Evolutionary conservation across 2,113 vertebrate genomes (phyloP).

Genomic region (Eonycteris spelaea): DNA sequence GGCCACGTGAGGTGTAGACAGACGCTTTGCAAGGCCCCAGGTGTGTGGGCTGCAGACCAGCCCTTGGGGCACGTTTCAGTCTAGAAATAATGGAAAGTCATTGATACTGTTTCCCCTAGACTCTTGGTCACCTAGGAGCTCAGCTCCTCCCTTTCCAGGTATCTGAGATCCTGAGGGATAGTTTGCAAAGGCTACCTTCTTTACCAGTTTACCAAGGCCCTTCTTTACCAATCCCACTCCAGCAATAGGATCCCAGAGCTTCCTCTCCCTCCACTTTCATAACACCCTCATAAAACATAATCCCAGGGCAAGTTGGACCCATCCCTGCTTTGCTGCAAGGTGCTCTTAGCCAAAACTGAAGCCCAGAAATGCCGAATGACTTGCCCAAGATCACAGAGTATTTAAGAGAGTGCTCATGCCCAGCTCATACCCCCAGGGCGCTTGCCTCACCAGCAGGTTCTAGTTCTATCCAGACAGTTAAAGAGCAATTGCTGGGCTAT

Average conservation of each 20-base stretch:
- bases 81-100: background rate
- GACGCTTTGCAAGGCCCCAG: fast-evolving
- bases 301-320: background rate
- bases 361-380: background rate
- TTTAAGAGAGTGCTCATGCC: background rate
- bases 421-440: background rate
- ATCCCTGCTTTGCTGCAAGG: background rate
- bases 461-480: background rate
- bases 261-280: background rate
- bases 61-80: background rate
- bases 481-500: background rate
- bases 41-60: background rate
- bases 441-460: background rate
- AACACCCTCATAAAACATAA: background rate
- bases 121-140: background rate
- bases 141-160: background rate
- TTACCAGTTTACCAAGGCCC: too few relatives aligned
- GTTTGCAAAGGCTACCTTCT: background rate
- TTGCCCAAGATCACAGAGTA: background rate
- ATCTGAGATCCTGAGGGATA: background rate
- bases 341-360: background rate
- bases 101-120: background rate
- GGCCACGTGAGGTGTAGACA: background rate
- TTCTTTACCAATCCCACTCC: background rate
- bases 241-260: background rate